phyloP scores from a whole-genome alignment of 2,113 vertebrate genomes.

The Oriolus oriolus region DNA sequence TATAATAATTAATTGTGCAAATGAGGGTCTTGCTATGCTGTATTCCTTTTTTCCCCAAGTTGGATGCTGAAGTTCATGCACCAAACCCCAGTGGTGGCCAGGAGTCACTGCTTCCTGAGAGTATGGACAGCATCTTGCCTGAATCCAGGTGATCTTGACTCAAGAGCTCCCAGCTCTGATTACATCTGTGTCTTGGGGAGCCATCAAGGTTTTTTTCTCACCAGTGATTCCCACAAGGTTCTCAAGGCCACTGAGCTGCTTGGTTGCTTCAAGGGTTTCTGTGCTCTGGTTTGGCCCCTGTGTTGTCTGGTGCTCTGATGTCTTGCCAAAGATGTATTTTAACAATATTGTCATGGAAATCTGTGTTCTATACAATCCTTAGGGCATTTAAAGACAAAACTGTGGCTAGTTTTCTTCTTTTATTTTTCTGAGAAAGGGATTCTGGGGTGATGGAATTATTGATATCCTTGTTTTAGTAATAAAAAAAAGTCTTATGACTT shows the following conservation, averaged over 20 bases:
- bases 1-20: not conserved
- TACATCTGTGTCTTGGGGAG: rapidly evolving
- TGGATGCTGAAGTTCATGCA: not conserved
- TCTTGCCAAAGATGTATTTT: not conserved
- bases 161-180: not conserved
- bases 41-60: not conserved
- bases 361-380: not conserved
- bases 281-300: not conserved
- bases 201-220: not conserved
- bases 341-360: not conserved
- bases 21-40: not conserved
- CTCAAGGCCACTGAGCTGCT: not conserved
- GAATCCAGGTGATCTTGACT: not conserved
- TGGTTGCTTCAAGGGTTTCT: rapidly evolving
- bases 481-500: not conserved
- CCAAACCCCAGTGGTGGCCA: not conserved
- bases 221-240: too few relatives aligned
- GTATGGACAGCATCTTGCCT: not conserved
- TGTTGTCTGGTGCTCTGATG: not conserved
- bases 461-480: not conserved
- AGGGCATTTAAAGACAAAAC: not conserved
- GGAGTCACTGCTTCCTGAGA: not conserved
- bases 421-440: not conserved
- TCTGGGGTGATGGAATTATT: not conserved
- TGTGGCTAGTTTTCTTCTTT: not conserved